Conservation (phyloP, 2,113 vertebrate species). For the Plotosus lineatus region DNA sequence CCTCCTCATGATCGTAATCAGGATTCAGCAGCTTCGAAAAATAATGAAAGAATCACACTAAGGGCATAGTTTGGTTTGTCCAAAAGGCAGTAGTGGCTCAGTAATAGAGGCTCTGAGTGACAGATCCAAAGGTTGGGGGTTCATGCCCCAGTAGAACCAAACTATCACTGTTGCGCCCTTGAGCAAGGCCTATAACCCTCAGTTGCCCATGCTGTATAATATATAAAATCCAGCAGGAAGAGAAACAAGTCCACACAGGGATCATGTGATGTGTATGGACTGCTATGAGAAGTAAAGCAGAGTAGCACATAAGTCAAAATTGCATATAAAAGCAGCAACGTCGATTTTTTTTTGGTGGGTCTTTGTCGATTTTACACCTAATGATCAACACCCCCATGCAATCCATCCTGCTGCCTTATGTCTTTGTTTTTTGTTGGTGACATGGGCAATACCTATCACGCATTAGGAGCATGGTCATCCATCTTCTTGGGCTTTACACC, state of each 20-base stretch:
- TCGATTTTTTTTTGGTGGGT: slow-evolving; percentile 36
- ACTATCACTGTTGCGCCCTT: too few relatives aligned
- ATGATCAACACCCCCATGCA: slow-evolving; percentile 48
- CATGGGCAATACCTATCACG: slow-evolving; percentile 54
- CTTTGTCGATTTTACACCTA: slow-evolving; percentile 46
- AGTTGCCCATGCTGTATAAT: too few relatives aligned
- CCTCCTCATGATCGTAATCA: too few relatives aligned
- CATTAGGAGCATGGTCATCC: slow-evolving; percentile 49
- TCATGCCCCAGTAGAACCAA: too few relatives aligned
- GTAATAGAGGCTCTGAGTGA: too few relatives aligned
- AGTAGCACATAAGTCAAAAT: neutral
- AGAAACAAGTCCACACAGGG: neutral
- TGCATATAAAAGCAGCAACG: neutral
- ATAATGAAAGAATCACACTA: neutral
- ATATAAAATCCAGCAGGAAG: neutral
- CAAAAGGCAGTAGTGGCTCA: too few relatives aligned
- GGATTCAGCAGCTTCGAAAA: too few relatives aligned
- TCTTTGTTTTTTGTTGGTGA: slow-evolving; percentile 53
- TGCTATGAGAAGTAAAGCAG: neutral
- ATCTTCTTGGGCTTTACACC: slow-evolving; percentile 53
- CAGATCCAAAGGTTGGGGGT: too few relatives aligned
- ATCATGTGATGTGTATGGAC: neutral
- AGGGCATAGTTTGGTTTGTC: neutral
- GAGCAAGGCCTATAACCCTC: too few relatives aligned
- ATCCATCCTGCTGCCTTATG: slow-evolving; percentile 47